phyloP scores from a whole-genome alignment of 2,797 vertebrate genomes.

The Anguilla marmorata region DNA sequence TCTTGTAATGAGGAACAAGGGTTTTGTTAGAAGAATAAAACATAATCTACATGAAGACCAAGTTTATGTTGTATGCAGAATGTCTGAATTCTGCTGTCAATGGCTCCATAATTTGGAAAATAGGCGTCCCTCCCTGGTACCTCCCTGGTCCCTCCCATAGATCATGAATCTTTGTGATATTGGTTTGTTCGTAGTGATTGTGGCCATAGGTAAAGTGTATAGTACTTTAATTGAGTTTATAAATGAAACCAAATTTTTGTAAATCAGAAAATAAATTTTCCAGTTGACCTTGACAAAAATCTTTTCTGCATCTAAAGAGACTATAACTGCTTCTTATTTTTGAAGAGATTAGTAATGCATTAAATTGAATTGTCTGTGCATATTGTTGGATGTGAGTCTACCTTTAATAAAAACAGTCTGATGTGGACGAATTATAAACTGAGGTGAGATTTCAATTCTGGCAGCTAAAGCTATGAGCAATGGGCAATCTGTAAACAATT shows the following conservation, averaged over 20 bases:
- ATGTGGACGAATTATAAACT: background rate
- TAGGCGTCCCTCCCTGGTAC: too few species aligned
- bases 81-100: too few species aligned
- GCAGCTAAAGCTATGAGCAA: background rate
- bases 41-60: too few species aligned
- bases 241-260: background rate
- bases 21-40: too few species aligned
- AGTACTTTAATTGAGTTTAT: too few species aligned
- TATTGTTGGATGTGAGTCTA: background rate
- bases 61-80: too few species aligned
- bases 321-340: background rate
- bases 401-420: background rate
- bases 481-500: background rate
- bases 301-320: background rate
- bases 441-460: background rate
- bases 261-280: background rate
- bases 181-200: too few species aligned
- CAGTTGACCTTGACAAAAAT: background rate
- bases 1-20: too few species aligned
- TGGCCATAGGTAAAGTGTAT: too few species aligned
- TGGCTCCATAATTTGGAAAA: too few species aligned
- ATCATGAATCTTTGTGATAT: too few species aligned
- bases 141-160: too few species aligned
- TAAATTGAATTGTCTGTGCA: background rate
- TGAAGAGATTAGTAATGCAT: background rate